phyloP scores from a whole-genome alignment of 2,113 vertebrate genomes.

The Stomatorhinus ivindoensis region DNA sequence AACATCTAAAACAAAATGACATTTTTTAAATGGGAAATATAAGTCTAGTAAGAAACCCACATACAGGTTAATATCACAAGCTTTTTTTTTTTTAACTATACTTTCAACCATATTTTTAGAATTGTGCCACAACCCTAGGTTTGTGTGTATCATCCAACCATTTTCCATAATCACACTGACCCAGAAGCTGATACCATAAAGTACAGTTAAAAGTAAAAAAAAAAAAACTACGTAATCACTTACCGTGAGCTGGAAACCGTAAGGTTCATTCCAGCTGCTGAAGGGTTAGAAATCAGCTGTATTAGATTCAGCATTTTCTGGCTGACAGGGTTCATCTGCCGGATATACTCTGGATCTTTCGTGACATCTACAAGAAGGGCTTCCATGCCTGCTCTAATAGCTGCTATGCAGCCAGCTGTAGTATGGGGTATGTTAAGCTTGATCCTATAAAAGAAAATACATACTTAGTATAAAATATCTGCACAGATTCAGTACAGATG shows the following conservation, averaged over 20 bases:
- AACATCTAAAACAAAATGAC: background rate
- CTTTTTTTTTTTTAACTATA: background rate
- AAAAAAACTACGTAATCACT: slow-evolving; percentile 18
- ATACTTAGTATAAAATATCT: background rate
- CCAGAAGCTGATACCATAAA: background rate
- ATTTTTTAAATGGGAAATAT: background rate
- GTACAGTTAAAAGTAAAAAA: background rate
- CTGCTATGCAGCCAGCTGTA: slow-evolving; percentile 65
- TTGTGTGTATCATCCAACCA: background rate
- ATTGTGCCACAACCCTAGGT: background rate
- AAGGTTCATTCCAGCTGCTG: slow-evolving; percentile 71
- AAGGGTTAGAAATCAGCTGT: slow-evolving; percentile 72
- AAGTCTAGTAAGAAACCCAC: background rate
- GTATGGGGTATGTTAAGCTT: slow-evolving; percentile 70
- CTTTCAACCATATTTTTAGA: background rate
- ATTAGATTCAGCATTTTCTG: slow-evolving; percentile 72
- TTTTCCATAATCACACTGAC: background rate
- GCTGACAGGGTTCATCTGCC: slow-evolving; percentile 67
- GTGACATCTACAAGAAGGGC: slow-evolving; percentile 82
- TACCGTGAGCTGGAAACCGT: slow-evolving; percentile 61
- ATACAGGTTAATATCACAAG: background rate
- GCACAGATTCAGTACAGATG: background rate
- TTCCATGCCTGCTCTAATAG: slow-evolving; percentile 76
- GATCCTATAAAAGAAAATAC: slow-evolving; percentile 63
- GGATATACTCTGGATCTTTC: slow-evolving; percentile 72